Evolutionary conservation across 2,113 vertebrate genomes (phyloP).

Genomic region (Dicentrarchus labrax): DNA sequence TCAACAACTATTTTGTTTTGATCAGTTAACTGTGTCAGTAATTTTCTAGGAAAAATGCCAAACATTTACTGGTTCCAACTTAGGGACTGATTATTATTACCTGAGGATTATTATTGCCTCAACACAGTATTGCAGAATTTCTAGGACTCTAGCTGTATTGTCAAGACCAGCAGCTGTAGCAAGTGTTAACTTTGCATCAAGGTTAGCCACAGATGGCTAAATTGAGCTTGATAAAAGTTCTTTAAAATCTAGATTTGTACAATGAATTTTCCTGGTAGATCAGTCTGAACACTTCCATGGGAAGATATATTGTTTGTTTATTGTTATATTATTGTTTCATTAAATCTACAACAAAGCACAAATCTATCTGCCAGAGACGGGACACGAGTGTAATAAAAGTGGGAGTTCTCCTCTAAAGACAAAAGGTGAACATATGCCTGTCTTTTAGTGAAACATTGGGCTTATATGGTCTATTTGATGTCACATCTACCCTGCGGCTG

Average conservation of each 20-base stretch:
- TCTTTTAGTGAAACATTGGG: constrained; percentile 10
- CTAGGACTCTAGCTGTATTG: no score
- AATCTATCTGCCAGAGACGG: background rate
- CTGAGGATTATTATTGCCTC: no score
- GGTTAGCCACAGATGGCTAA: background rate
- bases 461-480: constrained; percentile 54
- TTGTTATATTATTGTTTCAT: no score
- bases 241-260: background rate
- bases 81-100: no score
- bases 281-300: background rate
- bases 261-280: background rate
- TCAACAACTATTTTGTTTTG: no score
- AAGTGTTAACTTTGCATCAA: background rate
- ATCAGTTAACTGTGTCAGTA: no score
- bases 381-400: background rate
- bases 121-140: background rate
- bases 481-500: constrained; percentile 11
- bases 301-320: no score
- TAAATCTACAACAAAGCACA: background rate
- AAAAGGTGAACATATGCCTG: constrained; percentile 40
- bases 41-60: no score
- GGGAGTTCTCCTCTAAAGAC: constrained; percentile 4
- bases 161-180: background rate
- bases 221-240: background rate
- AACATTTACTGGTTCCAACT: background rate